A percentile compares a stretch with the other conserved stretches of the same genome.
Evolutionary conservation across 2,797 vertebrate genomes (phyloP).

Genomic region (Syngnathus rostellatus): DNA sequence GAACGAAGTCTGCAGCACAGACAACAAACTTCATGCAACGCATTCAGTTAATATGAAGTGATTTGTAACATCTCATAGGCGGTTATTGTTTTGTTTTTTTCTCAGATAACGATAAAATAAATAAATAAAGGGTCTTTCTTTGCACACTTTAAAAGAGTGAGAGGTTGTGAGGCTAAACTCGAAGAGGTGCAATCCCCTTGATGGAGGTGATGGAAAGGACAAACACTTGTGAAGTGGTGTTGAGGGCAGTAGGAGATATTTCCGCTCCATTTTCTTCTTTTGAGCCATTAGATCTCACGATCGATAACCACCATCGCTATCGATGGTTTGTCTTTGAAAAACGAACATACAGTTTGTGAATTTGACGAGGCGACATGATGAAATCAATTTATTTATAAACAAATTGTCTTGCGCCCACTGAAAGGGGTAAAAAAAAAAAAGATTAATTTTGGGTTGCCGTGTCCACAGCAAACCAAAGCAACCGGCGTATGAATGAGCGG

Average conservation of each 20-base stretch:
- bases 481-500: background rate
- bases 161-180: slow-evolving; percentile 23
- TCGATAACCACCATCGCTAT: background rate
- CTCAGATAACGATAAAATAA: slow-evolving; percentile 43
- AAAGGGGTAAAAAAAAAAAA: background rate
- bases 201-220: slow-evolving; percentile 19
- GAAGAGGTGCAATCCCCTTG: slow-evolving; percentile 45
- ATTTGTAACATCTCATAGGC: background rate
- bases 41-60: background rate
- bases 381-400: too few relatives aligned
- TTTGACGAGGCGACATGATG: too few relatives aligned
- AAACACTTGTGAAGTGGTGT: slow-evolving; percentile 8
- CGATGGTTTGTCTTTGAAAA: too few relatives aligned
- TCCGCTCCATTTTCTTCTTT: slow-evolving; percentile 12
- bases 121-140: slow-evolving; percentile 17
- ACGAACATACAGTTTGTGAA: too few relatives aligned
- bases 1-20: background rate
- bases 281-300: background rate
- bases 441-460: background rate
- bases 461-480: background rate
- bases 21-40: background rate
- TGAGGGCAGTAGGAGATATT: slow-evolving; percentile 29
- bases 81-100: slow-evolving; percentile 8
- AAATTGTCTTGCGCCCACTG: background rate
- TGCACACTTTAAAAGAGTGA: slow-evolving; percentile 32